These are phyloP conservation scores for Bergia sp. DNA, from an alignment of 92 coral and sea anemone species.

Conservation along the genomic window DNA sequence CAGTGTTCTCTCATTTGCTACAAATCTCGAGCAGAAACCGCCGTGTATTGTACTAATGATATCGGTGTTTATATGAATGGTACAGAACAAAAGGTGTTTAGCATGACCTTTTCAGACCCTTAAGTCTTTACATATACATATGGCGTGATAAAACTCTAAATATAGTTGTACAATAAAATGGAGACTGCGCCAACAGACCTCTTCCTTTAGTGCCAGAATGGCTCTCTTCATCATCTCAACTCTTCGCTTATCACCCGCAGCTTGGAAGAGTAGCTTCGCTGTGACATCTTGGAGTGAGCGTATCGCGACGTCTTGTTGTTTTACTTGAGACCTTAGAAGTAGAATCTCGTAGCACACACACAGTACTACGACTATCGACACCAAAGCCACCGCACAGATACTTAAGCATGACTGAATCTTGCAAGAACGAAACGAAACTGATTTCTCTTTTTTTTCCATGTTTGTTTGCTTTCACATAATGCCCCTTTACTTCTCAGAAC, in stretches of 20 bases:
- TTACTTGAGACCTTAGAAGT: conserved; percentile 44
- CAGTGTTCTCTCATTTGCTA: background rate
- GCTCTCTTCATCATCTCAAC: background rate
- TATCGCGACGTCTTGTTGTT: conserved; percentile 51
- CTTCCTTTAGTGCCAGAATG: background rate
- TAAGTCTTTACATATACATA: background rate
- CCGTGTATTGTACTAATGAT: background rate
- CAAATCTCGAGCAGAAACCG: conserved; percentile 5
- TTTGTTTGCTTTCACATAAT: conserved; percentile 18
- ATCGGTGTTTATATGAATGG: background rate
- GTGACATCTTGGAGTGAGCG: conserved; percentile 47
- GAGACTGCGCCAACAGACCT: conserved; percentile 23
- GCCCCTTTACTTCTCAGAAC: background rate
- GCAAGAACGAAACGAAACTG: background rate
- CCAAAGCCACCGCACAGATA: background rate
- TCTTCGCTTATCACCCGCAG: conserved; percentile 42
- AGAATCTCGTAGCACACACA: conserved; percentile 33
- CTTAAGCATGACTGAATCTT: background rate
- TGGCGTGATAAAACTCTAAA: conserved; percentile 1
- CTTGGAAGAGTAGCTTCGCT: conserved; percentile 53
- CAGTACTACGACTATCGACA: background rate
- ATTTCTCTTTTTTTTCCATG: background rate
- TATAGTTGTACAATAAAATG: background rate
- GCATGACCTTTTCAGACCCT: conserved; percentile 23
- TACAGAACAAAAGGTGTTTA: conserved; percentile 20